Evolutionary conservation across 2,797 vertebrate species (phyloP).

Genomic region (Sebastes itinus): DNA sequence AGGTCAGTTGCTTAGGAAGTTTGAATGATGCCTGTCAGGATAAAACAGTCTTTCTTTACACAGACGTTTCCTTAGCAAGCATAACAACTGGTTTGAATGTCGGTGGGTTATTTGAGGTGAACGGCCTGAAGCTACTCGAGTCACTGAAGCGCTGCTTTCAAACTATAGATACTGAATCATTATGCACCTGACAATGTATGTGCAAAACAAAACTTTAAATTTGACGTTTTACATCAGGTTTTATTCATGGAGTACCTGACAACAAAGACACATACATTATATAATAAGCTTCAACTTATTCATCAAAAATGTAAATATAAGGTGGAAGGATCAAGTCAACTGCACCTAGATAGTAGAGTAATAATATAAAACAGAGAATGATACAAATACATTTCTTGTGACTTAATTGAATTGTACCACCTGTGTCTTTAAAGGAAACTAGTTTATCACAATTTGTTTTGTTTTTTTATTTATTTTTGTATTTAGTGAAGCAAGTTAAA

Average conservation of each 20-base stretch:
- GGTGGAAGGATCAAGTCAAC: not conserved
- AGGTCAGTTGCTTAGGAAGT: not conserved
- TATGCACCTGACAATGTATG: not conserved
- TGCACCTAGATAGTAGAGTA: not conserved
- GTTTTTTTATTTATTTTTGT: too few species aligned
- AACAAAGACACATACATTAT: not conserved
- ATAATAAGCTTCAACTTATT: not conserved
- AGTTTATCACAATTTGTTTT: not conserved
- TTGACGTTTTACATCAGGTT: not conserved
- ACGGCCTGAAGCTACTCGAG: not conserved
- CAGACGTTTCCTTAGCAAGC: not conserved
- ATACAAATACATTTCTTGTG: not conserved
- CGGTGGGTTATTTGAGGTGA: slow-evolving; percentile 29
- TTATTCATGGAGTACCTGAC: not conserved
- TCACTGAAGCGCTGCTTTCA: not conserved
- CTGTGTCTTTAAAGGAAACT: not conserved
- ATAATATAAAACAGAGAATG: not conserved
- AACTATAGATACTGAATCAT: slow-evolving; percentile 4
- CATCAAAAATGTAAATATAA: not conserved
- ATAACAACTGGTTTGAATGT: slow-evolving; percentile 8
- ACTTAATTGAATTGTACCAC: not conserved
- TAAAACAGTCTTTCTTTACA: slow-evolving; percentile 3
- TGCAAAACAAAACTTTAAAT: not conserved
- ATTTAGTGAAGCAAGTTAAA: too few species aligned
- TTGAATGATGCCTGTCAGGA: slow-evolving; percentile 1